Evolutionary conservation across 2,113 vertebrate genomes (phyloP), one percentile per base, ranked within the genome.

Genomic region (Muntiacus muntjak): DNA sequence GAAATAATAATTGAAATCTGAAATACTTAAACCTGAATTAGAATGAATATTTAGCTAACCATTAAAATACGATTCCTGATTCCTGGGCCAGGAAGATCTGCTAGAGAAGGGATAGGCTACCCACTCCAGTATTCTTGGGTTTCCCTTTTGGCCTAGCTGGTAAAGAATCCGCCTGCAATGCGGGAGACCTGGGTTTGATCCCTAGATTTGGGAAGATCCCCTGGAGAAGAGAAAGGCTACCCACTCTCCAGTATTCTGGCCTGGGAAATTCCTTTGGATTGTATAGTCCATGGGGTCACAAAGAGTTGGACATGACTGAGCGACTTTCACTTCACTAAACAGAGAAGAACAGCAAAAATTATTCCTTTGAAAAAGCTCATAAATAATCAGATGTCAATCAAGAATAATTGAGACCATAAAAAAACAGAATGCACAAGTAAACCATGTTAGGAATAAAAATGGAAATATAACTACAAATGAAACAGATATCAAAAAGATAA

Each of bases 1-100:
- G 55, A 86, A 91, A 88, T 89, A 25, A 85, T 83, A 83, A 88
- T 4, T 40, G 8, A 92, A 95, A 60, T 97, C 67, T 88, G 60
- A 84, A 92, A 92, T 62, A 79, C 4, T 67, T 36, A 89, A 47
- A 60, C 15, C 10, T 74, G 17, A 58, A 90, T 60, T 91, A 79
- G 87, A 55, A 47, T 64, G 10, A 82, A 58, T 83, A 58, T 85
- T 78, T 33, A 87, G 30, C 28, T 54, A 83, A 57, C 88, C 50
- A 52, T 62, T 33, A 23, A 74, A 76, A 71, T 74, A 74, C 6
- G 5, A 74, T 40, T 74, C 67, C n/a, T 0, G 2, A 74, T 74
- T 74, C 10, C 67, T 74, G 19, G 19, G n/a, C n/a, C 67, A 74
- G n/a, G n/a, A 74, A 74, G n/a, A 74, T 74, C 19, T 0, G 0